phyloP scores from a whole-genome alignment of 1,140 invertebrate genomes.

The Dreissena rostriformis region DNA sequence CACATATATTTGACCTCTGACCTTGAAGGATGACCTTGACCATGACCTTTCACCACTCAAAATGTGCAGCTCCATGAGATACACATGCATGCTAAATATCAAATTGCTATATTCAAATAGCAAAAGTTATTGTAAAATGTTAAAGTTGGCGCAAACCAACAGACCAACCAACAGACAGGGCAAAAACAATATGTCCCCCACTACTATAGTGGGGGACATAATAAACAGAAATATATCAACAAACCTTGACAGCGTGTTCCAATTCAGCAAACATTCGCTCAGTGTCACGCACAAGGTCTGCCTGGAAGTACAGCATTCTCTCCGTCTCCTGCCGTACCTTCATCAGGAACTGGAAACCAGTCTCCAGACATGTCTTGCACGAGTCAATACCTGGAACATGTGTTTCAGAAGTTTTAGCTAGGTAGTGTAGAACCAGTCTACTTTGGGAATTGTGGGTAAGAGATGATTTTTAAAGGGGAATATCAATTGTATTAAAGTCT shows the following conservation, averaged over 20 bases:
- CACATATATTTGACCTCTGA: too few species aligned
- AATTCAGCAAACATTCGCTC: conserved; percentile 24
- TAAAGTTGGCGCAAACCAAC: too few species aligned
- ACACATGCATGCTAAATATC: too few species aligned
- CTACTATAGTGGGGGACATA: too few species aligned
- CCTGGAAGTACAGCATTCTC: conserved; percentile 45
- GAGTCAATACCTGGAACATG: conserved; percentile 15
- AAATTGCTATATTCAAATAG: too few species aligned
- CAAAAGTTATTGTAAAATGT: too few species aligned
- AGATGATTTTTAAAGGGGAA: background rate
- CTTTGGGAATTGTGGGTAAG: background rate
- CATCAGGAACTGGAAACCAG: conserved; percentile 38
- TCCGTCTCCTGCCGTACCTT: conserved; percentile 14
- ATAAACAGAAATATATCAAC: background rate
- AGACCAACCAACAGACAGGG: too few species aligned
- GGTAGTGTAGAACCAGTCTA: background rate
- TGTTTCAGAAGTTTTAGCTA: background rate
- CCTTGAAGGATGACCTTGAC: too few species aligned
- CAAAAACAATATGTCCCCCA: too few species aligned
- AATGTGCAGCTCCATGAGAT: too few species aligned
- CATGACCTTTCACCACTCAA: too few species aligned
- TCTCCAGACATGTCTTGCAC: conserved; percentile 42
- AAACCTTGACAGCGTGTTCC: conserved; percentile 37
- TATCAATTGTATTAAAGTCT: too few species aligned
- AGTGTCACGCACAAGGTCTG: conserved; percentile 42